Percentiles rank a stretch among this genome's conserved stretches.
These are phyloP conservation scores for Tipula unca DNA, from an alignment of 2,888 invertebrate genomes.

Conservation along the genomic window DNA sequence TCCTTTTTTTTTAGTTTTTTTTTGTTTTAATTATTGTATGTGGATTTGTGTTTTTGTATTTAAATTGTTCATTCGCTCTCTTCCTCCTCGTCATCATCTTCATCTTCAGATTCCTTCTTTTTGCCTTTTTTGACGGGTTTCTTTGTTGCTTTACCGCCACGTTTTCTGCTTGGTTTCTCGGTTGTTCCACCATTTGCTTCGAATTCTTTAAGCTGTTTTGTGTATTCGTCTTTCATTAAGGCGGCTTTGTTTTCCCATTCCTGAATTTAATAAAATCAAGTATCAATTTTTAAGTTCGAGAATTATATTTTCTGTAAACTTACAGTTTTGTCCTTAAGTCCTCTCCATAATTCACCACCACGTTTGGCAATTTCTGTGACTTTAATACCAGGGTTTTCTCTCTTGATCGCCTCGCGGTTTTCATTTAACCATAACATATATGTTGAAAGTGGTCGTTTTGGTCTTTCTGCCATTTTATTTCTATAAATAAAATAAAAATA, in stretches of 20 bases:
- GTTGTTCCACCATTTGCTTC: slow-evolving; percentile 65
- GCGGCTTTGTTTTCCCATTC: slow-evolving; percentile 89
- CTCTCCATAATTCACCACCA: slow-evolving; percentile 93
- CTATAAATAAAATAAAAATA: background rate
- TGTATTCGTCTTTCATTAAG: slow-evolving; percentile 83
- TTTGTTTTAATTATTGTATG: background rate
- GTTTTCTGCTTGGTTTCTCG: slow-evolving; percentile 50
- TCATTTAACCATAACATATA: slow-evolving; percentile 95
- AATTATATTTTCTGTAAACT: slow-evolving; percentile 34
- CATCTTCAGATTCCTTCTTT: slow-evolving; percentile 57
- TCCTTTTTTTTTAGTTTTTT: slow-evolving; percentile 16
- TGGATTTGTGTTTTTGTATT: background rate
- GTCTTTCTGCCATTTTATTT: slow-evolving; percentile 76
- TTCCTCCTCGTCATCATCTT: slow-evolving; percentile 55
- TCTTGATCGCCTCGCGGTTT: slow-evolving; percentile 76
- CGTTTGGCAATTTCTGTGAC: slow-evolving; percentile 91
- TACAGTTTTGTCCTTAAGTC: slow-evolving; percentile 77
- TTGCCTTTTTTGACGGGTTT: slow-evolving; percentile 42
- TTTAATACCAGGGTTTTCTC: slow-evolving; percentile 82
- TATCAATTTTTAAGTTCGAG: background rate
- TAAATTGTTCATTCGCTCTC: slow-evolving; percentile 50
- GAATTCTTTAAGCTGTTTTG: slow-evolving; percentile 81
- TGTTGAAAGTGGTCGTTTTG: slow-evolving; percentile 87
- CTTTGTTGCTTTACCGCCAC: slow-evolving; percentile 37
- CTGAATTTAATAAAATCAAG: slow-evolving; percentile 39